A percentile compares a stretch with the other conserved stretches of the same genome.
phyloP scores from a whole-genome alignment of 2,113 vertebrate species.

The Etheostoma spectabile region DNA sequence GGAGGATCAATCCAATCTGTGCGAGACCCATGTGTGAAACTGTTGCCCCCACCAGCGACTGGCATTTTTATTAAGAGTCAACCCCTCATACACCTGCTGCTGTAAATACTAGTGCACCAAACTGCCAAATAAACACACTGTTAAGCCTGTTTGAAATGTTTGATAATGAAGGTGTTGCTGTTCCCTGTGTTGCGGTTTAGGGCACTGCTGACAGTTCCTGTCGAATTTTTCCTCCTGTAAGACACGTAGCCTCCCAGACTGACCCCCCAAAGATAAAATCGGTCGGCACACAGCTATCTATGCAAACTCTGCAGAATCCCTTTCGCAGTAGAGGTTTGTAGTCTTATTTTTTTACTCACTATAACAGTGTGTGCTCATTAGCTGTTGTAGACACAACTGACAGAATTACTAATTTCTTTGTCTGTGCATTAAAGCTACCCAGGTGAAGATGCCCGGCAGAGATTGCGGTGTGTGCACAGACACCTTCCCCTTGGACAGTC shows the following conservation, averaged over 20 bases:
- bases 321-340: constrained; percentile 27
- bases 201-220: neutral
- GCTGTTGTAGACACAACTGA: neutral
- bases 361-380: neutral
- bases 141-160: neutral
- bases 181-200: constrained; percentile 3
- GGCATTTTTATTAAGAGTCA: no score
- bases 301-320: constrained; percentile 10
- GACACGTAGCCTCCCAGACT: constrained; percentile 37
- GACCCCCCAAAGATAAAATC: constrained; percentile 9
- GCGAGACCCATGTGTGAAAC: no score
- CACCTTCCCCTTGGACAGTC: constrained; percentile 44
- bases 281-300: constrained; percentile 22
- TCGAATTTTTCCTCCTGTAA: neutral
- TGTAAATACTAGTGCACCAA: no score
- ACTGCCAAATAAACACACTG: no score
- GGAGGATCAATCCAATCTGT: no score
- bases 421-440: constrained; percentile 26
- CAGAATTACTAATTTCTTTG: neutral
- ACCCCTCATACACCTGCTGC: no score
- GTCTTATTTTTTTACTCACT: neutral
- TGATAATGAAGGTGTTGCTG: neutral
- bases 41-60: no score
- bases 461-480: constrained; percentile 27
- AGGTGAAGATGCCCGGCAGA: constrained; percentile 25